Evolutionary conservation across 2,113 vertebrate species (phyloP).

Genomic region (Brachyhypopomus occidentalis): DNA sequence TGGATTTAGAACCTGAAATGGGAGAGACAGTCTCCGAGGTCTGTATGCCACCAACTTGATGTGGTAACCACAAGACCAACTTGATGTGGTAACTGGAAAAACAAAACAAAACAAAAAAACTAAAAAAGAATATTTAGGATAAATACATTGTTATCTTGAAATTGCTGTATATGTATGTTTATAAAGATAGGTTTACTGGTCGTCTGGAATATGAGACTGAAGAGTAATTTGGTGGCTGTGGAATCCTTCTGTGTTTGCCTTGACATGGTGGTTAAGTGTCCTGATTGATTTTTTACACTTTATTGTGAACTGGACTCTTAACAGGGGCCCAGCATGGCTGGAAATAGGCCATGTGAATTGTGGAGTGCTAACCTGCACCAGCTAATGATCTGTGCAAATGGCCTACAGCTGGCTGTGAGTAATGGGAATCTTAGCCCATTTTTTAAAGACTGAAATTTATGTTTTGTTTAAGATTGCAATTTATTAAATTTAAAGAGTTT

Average conservation of each 20-base stretch:
- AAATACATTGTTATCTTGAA: too few species aligned
- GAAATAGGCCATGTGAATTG: neutral
- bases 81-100: too few species aligned
- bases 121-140: too few species aligned
- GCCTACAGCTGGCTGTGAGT: neutral
- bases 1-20: too few species aligned
- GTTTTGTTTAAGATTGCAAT: too few species aligned
- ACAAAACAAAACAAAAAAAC: too few species aligned
- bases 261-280: constrained; percentile 2
- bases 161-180: neutral
- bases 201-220: neutral
- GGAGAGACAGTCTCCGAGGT: too few species aligned
- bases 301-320: neutral
- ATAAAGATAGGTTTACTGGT: neutral
- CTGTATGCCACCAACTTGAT: too few species aligned
- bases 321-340: neutral
- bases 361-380: neutral
- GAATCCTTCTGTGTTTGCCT: neutral
- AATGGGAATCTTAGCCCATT: neutral
- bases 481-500: neutral
- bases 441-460: neutral
- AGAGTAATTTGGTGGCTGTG: neutral
- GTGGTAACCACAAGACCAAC: too few species aligned
- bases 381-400: neutral
- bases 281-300: neutral